phyloP scores from a whole-genome alignment of 2,797 vertebrate genomes.

The Pelobates cultripes region DNA sequence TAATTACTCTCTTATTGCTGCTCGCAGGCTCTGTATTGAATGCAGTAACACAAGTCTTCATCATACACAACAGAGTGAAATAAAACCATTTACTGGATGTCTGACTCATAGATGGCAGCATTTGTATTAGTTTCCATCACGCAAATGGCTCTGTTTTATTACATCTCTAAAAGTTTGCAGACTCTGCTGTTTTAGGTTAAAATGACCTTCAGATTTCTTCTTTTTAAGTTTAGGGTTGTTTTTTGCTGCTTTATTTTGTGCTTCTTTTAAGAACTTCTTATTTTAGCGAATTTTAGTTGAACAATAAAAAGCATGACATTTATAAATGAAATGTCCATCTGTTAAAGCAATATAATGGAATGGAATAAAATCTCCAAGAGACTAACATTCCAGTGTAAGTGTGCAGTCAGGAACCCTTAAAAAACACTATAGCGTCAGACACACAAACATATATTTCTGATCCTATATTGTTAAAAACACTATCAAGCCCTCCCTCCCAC shows the following conservation, averaged over 20 bases:
- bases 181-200: constrained; percentile 45
- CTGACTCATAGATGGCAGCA: constrained; percentile 36
- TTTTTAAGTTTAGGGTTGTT: background rate
- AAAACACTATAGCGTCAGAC: too few species aligned
- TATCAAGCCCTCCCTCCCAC: too few species aligned
- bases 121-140: constrained; percentile 45
- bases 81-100: constrained; percentile 42
- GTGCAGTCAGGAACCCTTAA: too few species aligned
- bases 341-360: too few species aligned
- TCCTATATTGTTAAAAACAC: too few species aligned
- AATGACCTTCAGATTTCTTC: constrained; percentile 38
- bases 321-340: too few species aligned
- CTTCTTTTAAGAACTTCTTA: constrained; percentile 1
- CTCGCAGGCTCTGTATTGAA: constrained; percentile 20
- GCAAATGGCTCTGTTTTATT: constrained; percentile 44
- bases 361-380: too few species aligned
- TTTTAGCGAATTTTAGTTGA: constrained; percentile 24
- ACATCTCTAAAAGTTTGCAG: constrained; percentile 30
- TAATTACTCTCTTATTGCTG: constrained; percentile 42
- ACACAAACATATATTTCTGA: too few species aligned
- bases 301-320: constrained; percentile 24
- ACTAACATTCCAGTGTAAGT: too few species aligned
- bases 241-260: background rate
- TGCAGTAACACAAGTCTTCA: constrained; percentile 23
- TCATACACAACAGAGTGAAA: constrained; percentile 36